Evolutionary conservation across 2,888 invertebrate species (phyloP).

Genomic region (Polymixis lichenea): DNA sequence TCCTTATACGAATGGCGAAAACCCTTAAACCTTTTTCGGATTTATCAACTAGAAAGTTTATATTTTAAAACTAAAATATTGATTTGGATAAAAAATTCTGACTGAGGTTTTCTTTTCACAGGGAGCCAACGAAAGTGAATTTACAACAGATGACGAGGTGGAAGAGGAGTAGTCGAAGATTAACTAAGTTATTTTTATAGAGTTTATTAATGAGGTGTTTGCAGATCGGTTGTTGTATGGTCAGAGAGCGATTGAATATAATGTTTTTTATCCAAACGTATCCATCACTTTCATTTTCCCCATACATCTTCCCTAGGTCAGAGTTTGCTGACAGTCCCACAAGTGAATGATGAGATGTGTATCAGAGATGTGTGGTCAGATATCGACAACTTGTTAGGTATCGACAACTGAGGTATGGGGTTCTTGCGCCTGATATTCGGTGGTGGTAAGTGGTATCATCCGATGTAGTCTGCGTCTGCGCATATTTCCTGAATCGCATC

Average conservation of each 20-base stretch:
- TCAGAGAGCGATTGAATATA: conserved; percentile 86
- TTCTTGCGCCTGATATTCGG: not conserved
- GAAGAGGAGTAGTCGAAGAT: conserved; percentile 88
- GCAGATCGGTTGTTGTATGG: conserved; percentile 81
- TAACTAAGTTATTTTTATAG: conserved; percentile 89
- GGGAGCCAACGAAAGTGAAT: conserved; percentile 92
- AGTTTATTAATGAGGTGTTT: conserved; percentile 85
- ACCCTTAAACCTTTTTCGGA: not conserved
- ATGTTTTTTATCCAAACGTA: conserved; percentile 84
- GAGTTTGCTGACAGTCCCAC: not conserved
- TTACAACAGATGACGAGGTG: conserved; percentile 92
- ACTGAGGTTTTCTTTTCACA: conserved; percentile 70
- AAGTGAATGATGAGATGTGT: conserved; percentile 10
- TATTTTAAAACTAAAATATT: not conserved
- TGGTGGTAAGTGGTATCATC: conserved; percentile 1
- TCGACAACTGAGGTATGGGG: not conserved
- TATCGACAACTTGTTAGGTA: not conserved
- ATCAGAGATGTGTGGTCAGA: too few relatives aligned
- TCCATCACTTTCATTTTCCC: conserved; percentile 62
- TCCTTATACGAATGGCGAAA: not conserved
- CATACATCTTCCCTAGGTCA: conserved; percentile 3
- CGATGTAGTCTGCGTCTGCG: not conserved
- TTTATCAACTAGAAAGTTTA: not conserved
- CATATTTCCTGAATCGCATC: conserved; percentile 15
- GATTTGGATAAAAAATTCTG: not conserved